Percentiles rank a stretch among this genome's conserved stretches.
Evolutionary conservation across 2,113 vertebrate species (phyloP).

Genomic region (Chloroceryle aenea): DNA sequence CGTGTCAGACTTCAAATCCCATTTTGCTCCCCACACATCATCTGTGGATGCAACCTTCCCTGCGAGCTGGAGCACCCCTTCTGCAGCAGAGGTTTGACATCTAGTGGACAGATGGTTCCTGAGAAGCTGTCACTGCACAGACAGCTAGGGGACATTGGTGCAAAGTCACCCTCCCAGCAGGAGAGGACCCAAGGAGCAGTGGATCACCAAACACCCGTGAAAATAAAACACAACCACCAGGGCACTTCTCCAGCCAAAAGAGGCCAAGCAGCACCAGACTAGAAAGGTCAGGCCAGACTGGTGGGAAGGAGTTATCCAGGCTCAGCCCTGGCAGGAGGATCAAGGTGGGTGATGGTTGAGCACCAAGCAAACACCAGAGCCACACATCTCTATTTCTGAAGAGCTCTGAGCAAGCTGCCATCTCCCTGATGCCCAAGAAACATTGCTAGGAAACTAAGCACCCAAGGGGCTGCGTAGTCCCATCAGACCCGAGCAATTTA

Average conservation of each 20-base stretch:
- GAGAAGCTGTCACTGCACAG: background rate
- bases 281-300: background rate
- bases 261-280: background rate
- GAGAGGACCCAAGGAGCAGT: background rate
- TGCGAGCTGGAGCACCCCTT: background rate
- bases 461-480: background rate
- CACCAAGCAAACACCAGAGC: background rate
- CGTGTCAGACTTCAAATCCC: background rate
- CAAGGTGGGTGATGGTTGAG: background rate
- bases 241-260: background rate
- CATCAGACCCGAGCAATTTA: background rate
- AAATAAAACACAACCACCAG: rapidly evolving
- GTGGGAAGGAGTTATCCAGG: background rate
- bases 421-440: background rate
- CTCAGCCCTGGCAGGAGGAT: background rate
- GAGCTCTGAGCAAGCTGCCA: background rate
- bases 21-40: background rate
- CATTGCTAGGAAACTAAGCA: background rate
- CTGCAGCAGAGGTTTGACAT: background rate
- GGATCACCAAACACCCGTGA: no score
- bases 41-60: background rate
- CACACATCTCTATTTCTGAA: background rate
- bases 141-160: background rate
- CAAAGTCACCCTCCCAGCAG: background rate
- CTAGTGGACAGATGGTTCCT: background rate